These are phyloP conservation scores for Pygoscelis antarcticus DNA, from an alignment of 2,113 vertebrate genomes.

Conservation along the genomic window DNA sequence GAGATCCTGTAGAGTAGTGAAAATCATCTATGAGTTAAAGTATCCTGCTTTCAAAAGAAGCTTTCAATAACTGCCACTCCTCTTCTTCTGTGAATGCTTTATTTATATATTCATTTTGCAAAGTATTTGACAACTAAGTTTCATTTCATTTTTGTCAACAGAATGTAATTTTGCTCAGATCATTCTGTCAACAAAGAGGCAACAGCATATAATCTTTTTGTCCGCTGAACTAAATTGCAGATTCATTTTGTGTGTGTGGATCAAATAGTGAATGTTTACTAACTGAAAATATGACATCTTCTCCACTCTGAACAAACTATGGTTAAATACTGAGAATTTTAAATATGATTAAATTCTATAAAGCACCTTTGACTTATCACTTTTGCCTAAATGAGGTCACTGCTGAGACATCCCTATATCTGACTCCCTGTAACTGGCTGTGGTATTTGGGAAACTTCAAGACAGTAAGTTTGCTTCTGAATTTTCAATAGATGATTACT, in stretches of 20 bases:
- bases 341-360: neutral
- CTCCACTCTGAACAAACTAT: neutral
- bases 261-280: neutral
- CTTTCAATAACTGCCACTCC: neutral
- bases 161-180: slow-evolving; percentile 26
- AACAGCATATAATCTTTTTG: neutral
- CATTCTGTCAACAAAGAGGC: slow-evolving; percentile 16
- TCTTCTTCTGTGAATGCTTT: neutral
- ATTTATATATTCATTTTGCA: neutral
- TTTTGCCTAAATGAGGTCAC: neutral
- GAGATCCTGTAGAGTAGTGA: neutral
- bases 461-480: neutral
- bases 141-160: slow-evolving; percentile 33
- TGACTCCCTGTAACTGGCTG: neutral
- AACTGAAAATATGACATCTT: neutral
- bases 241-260: neutral
- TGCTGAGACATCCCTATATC: neutral
- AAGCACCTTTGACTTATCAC: neutral
- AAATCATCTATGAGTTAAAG: neutral
- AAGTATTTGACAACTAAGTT: slow-evolving; percentile 12
- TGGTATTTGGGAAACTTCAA: neutral
- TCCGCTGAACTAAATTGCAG: neutral
- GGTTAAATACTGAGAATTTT: neutral
- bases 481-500: neutral
- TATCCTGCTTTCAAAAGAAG: neutral